Evolutionary conservation across 1,140 invertebrate genomes (phyloP).

Genomic region (Eciton burchellii): DNA sequence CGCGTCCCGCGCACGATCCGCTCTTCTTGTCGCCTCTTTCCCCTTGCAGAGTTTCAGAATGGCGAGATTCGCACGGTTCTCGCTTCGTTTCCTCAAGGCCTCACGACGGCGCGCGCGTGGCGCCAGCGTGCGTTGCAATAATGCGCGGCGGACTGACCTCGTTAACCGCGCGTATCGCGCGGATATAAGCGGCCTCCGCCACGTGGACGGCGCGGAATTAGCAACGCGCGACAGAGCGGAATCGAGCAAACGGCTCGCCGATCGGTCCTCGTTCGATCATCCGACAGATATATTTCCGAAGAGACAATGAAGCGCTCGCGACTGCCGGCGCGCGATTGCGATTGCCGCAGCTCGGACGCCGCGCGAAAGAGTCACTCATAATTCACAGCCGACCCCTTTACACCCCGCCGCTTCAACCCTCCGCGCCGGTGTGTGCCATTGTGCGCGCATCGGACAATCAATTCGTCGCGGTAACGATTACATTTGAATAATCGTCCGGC

Average conservation of each 20-base stretch:
- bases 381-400: conserved; percentile 46
- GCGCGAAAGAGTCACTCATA: conserved; percentile 48
- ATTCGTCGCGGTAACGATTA: conserved; percentile 3
- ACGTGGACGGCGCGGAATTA: conserved; percentile 58
- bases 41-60: conserved; percentile 40
- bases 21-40: conserved; percentile 28
- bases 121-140: conserved; percentile 59
- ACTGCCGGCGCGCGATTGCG: conserved; percentile 8
- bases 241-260: conserved; percentile 48
- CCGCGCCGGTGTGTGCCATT: not conserved
- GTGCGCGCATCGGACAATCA: conserved; percentile 17
- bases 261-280: not conserved
- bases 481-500: conserved; percentile 2
- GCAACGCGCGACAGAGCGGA: conserved; percentile 51
- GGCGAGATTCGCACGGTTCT: conserved; percentile 59
- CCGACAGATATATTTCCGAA: conserved; percentile 41
- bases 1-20: not conserved
- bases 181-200: conserved; percentile 17
- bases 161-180: conserved; percentile 62
- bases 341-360: conserved; percentile 30
- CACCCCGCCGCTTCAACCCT: conserved; percentile 28
- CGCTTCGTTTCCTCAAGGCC: conserved; percentile 56
- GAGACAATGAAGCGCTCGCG: conserved; percentile 51
- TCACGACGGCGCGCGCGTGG: not conserved
- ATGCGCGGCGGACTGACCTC: conserved; percentile 63